Percentiles rank a stretch among this genome's conserved stretches.
Conservation (phyloP, 2,888 invertebrate species). For the Embidobia sp. region DNA sequence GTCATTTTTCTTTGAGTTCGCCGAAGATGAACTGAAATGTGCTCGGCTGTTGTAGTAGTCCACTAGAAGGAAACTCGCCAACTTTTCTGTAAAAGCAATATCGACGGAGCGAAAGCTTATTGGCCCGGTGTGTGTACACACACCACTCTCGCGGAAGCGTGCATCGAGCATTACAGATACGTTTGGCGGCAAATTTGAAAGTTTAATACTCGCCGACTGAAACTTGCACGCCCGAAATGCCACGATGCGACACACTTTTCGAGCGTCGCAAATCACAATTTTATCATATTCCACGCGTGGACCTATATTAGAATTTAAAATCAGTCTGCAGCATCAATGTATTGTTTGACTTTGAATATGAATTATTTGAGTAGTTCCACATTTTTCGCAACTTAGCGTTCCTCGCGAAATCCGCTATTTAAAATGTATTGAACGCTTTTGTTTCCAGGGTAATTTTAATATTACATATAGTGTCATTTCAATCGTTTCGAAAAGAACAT, state of each 20-base stretch:
- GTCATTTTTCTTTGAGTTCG: constrained; percentile 55
- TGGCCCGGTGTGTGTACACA: constrained; percentile 24
- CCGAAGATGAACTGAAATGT: constrained; percentile 43
- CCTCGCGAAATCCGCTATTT: too few species aligned
- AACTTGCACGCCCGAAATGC: constrained; percentile 23
- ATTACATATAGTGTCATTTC: too few species aligned
- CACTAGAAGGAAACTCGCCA: constrained; percentile 36
- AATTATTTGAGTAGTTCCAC: constrained; percentile 15
- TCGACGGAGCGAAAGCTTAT: constrained; percentile 32
- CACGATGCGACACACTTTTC: constrained; percentile 26
- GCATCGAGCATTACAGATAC: constrained; percentile 41
- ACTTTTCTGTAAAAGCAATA: constrained; percentile 51
- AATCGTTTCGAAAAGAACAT: too few species aligned
- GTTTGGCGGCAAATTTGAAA: constrained; percentile 59
- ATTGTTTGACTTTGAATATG: constrained; percentile 33
- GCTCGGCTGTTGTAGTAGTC: constrained; percentile 34
- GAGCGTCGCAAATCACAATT: constrained; percentile 40
- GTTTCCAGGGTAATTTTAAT: too few species aligned
- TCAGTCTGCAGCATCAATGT: constrained; percentile 26
- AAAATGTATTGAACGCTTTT: too few species aligned
- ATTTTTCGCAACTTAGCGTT: too few species aligned
- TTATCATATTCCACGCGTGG: constrained; percentile 40
- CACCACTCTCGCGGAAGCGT: constrained; percentile 10
- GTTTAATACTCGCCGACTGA: constrained; percentile 51
- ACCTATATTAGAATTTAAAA: constrained; percentile 49